A percentile compares a stretch with the other conserved stretches of the same genome.
These are phyloP conservation scores for Avahi laniger DNA, from an alignment of 2,797 vertebrate species.

Conservation along the genomic window DNA sequence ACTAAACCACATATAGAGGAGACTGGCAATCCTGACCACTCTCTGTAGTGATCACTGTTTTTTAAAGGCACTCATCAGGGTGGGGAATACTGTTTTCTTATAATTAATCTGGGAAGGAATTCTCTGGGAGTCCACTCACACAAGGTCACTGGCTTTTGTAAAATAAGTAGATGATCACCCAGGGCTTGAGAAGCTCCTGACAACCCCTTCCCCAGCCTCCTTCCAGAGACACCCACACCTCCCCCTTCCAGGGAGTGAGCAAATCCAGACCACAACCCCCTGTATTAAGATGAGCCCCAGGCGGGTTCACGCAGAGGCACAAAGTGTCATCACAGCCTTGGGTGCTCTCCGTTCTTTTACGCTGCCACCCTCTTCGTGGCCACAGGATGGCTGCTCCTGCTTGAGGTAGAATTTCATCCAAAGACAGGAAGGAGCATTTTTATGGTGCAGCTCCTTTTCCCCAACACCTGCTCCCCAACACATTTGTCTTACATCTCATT, in stretches of 20 bases:
- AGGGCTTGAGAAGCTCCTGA: not conserved
- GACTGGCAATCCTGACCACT: not conserved
- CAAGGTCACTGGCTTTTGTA: not conserved
- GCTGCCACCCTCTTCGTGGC: not conserved
- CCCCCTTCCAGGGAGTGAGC: not conserved
- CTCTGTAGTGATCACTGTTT: not conserved
- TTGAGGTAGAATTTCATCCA: not conserved
- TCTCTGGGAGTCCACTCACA: not conserved
- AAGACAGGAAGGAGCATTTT: not conserved
- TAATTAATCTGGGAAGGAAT: not conserved
- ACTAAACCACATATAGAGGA: not conserved
- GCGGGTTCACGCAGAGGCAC: not conserved
- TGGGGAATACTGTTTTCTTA: not conserved
- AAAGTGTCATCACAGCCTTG: not conserved
- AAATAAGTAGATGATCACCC: not conserved
- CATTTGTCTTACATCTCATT: not conserved
- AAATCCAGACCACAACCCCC: not conserved
- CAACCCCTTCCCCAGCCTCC: not conserved
- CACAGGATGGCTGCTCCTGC: not conserved
- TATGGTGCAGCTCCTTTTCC: not conserved
- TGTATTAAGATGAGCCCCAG: too few relatives aligned
- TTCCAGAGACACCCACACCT: not conserved
- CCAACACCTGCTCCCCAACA: not conserved
- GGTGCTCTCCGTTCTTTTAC: not conserved
- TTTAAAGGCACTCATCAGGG: not conserved